A percentile compares a stretch with the other conserved stretches of the same genome.
Evolutionary conservation across 2,113 vertebrate species (phyloP).

Genomic region (Dipodomys merriami): DNA sequence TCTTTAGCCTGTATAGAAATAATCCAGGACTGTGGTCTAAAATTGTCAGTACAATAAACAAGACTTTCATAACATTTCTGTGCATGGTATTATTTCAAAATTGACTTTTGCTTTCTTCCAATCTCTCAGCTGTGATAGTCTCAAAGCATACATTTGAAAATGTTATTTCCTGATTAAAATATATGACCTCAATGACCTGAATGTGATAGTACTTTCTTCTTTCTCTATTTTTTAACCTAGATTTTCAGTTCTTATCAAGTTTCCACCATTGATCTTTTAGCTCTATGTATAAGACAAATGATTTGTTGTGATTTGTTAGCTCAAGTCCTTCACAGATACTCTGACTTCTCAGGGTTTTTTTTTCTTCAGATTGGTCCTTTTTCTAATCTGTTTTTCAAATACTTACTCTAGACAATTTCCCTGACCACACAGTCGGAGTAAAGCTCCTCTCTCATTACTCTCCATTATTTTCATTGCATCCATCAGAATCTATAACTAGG

Average conservation of each 20-base stretch:
- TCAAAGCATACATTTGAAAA: slow-evolving; percentile 5
- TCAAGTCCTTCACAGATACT: background rate
- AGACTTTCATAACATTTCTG: background rate
- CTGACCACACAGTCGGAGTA: background rate
- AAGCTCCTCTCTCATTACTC: background rate
- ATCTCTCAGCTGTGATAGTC: background rate
- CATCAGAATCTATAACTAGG: background rate
- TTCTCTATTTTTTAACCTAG: background rate
- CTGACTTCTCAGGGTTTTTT: background rate
- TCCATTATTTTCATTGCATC: background rate
- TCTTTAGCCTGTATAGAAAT: background rate
- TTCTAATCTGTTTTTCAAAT: background rate
- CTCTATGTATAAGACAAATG: background rate
- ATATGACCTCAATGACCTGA: background rate
- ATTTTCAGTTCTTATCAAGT: background rate
- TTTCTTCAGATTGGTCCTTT: background rate
- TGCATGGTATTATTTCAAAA: background rate
- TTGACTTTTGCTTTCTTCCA: background rate
- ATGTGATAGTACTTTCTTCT: background rate
- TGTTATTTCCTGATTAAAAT: background rate
- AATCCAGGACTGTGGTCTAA: background rate
- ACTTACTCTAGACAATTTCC: background rate
- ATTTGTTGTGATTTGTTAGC: background rate
- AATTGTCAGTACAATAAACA: background rate
- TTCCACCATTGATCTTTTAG: background rate